A percentile compares a stretch with the other conserved stretches of the same genome.
Evolutionary conservation across 2,888 invertebrate species (phyloP).

Genomic region (Poecilus cupreus): DNA sequence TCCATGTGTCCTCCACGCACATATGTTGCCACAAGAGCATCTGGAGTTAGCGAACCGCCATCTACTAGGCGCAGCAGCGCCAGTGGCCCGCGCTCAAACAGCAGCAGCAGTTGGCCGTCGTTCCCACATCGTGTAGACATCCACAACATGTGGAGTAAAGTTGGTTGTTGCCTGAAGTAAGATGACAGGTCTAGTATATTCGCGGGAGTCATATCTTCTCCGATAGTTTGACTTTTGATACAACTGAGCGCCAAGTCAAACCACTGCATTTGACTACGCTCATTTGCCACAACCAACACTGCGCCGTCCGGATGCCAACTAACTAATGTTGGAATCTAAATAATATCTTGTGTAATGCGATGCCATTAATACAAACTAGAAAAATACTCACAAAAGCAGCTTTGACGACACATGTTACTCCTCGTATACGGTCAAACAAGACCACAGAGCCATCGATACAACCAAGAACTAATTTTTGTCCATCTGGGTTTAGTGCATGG

Average conservation of each 20-base stretch:
- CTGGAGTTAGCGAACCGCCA: constrained; percentile 67
- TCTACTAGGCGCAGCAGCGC: constrained; percentile 75
- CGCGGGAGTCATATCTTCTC: constrained; percentile 79
- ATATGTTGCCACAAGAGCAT: constrained; percentile 77
- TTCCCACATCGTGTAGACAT: constrained; percentile 64
- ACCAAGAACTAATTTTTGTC: constrained; percentile 82
- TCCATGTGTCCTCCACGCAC: constrained; percentile 79
- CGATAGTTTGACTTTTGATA: constrained; percentile 79
- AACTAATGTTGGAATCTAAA: constrained; percentile 79
- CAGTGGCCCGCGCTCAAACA: constrained; percentile 79
- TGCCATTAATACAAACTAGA: constrained; percentile 33
- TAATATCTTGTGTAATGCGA: constrained; percentile 53
- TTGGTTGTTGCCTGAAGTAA: constrained; percentile 74
- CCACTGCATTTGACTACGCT: constrained; percentile 84
- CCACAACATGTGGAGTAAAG: constrained; percentile 1
- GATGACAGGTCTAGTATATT: constrained; percentile 80
- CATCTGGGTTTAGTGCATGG: constrained; percentile 80
- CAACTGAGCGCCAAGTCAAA: constrained; percentile 83
- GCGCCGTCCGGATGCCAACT: constrained; percentile 85
- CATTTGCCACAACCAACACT: constrained; percentile 81
- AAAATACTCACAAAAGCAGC: constrained; percentile 82
- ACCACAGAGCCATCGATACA: constrained; percentile 91
- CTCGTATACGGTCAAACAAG: constrained; percentile 84
- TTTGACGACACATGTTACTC: constrained; percentile 84
- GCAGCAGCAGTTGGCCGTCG: constrained; percentile 72